These are phyloP conservation scores for Motacilla alba DNA, from an alignment of 2,113 vertebrate species.

Conservation along the genomic window DNA sequence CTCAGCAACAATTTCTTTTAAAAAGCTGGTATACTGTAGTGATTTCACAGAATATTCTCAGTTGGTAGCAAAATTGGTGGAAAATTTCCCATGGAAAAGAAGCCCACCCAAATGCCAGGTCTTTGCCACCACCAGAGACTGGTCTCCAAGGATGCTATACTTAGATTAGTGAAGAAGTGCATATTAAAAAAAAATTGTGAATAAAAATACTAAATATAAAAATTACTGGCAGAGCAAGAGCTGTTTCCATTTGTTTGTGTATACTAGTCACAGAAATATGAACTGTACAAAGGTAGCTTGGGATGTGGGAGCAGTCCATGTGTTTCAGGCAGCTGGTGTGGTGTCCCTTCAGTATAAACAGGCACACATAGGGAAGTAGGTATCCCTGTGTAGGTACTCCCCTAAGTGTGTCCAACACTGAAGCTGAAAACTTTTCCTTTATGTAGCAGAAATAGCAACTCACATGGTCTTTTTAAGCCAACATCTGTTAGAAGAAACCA, in stretches of 20 bases:
- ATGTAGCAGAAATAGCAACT: background rate
- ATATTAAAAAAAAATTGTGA: background rate
- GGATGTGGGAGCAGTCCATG: background rate
- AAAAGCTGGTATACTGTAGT: background rate
- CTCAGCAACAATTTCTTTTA: background rate
- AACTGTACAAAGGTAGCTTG: background rate
- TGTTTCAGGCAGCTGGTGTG: background rate
- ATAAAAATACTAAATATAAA: background rate
- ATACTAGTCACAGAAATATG: background rate
- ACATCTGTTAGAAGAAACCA: background rate
- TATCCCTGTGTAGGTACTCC: background rate
- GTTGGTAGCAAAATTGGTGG: background rate
- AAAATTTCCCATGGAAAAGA: background rate
- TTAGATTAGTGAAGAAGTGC: background rate
- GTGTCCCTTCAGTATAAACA: background rate
- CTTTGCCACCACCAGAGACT: background rate
- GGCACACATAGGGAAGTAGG: background rate
- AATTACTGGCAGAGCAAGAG: background rate
- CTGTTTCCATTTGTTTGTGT: background rate
- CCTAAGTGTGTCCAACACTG: background rate
- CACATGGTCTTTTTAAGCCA: background rate
- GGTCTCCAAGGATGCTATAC: background rate
- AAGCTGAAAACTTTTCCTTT: background rate
- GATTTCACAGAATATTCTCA: background rate
- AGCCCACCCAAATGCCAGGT: background rate